Base-by-base conservation (phyloP, 1,140 invertebrate genomes). In the Zophobas atratus region DNA sequence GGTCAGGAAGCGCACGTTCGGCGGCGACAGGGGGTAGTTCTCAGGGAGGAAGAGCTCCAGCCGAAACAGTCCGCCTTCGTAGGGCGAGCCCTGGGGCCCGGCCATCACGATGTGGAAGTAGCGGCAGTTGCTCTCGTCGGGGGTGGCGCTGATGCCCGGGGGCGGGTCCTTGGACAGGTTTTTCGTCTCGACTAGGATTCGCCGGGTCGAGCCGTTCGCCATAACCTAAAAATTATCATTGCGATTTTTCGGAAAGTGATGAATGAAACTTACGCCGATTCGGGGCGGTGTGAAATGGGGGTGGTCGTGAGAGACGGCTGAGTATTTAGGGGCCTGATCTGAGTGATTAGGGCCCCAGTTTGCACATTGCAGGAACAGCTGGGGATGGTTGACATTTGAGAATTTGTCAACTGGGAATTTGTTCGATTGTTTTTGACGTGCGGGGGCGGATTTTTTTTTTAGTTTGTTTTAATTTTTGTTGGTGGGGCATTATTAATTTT, bases 21-120 rank as follows among this genome's bases (percentile, higher is more conserved):
- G 93, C 32, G 93, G 92, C 75, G 92, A 91, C 91, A 95, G 92
- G 46, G 93, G 93, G 87, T 95, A 95, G 85, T 94, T 93, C 85
- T 95, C 93, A 1, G 93, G 94, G 67, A 95, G 85, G 87, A 95
- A 95, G 6, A 95, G 84, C 88, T 95, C 94, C 81, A 95, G 85
- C 86, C 93, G 93, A 87, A 95, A 95, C n/a, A 91, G 87, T 53
- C 93, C 93, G 48, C 92, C 91, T 85, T 94, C 93, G 87, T 94
- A 94, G 33, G 94, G 94, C 48, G 92, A 92, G 33, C 87, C 88
- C 79, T 86, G 86, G 38, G 89, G 89, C 88, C 92, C 94, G 73
- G 90, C 88, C 82, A 94, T 92, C 36, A 92, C 89, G 41, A 95
- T 92, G 85, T 95, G 92, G 85, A 94, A 94, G 88, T 94, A 94